These are phyloP conservation scores for Cyphomyrus plagiostoma DNA, from an alignment of 2,113 vertebrate species.

Conservation along the genomic window DNA sequence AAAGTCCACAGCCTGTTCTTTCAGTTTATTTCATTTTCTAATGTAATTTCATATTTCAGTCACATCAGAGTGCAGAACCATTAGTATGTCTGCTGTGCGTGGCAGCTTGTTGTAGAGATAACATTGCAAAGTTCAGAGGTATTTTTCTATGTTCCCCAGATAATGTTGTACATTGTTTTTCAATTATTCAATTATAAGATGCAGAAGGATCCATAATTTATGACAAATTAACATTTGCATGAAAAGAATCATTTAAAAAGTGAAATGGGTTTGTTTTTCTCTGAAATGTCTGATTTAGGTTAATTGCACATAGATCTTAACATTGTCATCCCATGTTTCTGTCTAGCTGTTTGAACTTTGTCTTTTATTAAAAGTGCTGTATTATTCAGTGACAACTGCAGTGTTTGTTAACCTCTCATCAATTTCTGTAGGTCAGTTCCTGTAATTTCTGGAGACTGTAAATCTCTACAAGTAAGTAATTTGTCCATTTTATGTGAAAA, in stretches of 20 bases:
- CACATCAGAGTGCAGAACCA: neutral
- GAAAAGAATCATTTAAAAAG: neutral
- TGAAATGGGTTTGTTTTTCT: neutral
- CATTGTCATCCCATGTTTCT: neutral
- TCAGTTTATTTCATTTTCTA: neutral
- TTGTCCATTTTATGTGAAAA: neutral
- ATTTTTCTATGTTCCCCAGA: neutral
- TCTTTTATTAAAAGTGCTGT: neutral
- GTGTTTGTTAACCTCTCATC: neutral
- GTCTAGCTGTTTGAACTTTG: neutral
- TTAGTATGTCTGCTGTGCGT: neutral
- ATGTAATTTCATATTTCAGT: neutral
- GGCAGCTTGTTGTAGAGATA: neutral
- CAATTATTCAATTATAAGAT: neutral
- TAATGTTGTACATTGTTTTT: neutral
- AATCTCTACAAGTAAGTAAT: neutral
- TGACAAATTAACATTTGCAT: neutral
- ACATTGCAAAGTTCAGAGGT: neutral
- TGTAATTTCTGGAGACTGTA: neutral
- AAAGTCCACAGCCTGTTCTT: neutral
- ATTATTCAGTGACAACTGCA: neutral
- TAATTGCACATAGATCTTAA: neutral
- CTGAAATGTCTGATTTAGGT: neutral
- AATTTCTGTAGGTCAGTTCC: neutral
- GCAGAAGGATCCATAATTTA: neutral